Evolutionary conservation across 2,888 invertebrate genomes (phyloP).

Genomic region (Lacanobia wlatinum): DNA sequence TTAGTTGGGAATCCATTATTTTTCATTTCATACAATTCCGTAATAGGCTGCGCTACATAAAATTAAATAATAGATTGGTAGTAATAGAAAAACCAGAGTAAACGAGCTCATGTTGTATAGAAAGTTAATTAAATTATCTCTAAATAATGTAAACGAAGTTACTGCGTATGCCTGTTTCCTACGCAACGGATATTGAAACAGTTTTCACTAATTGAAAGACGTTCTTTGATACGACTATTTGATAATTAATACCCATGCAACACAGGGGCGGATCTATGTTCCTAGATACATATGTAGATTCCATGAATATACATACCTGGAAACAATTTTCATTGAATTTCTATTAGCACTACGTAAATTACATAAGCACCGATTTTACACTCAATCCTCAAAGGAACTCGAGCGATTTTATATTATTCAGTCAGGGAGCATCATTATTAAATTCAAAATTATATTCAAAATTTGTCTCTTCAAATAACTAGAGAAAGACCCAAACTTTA

Average conservation of each 20-base stretch:
- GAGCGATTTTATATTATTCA: not conserved
- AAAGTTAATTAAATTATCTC: constrained; percentile 1
- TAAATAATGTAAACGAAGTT: not conserved
- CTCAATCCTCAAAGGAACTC: not conserved
- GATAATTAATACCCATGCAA: not conserved
- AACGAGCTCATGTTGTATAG: not conserved
- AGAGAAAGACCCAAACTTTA: constrained; percentile 38
- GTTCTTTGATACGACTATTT: too few species aligned
- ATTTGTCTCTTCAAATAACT: constrained; percentile 42
- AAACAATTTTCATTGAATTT: constrained; percentile 7
- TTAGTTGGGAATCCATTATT: constrained; percentile 35
- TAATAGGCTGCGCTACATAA: constrained; percentile 8
- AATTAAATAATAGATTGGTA: constrained; percentile 4
- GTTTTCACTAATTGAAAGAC: too few species aligned
- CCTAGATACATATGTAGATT: too few species aligned
- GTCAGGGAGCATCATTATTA: constrained; percentile 18
- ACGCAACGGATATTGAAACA: too few species aligned
- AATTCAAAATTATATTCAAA: constrained; percentile 39
- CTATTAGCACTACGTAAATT: not conserved
- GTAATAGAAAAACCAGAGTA: constrained; percentile 1
- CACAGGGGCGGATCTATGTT: not conserved
- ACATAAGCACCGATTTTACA: constrained; percentile 4
- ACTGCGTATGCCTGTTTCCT: too few species aligned
- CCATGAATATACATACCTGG: not conserved
- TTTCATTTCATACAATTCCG: constrained; percentile 9